Evolutionary conservation across 2,888 invertebrate species (phyloP), one percentile per base, ranked within the genome.

Genomic region (Agapetus fuscipes): DNA sequence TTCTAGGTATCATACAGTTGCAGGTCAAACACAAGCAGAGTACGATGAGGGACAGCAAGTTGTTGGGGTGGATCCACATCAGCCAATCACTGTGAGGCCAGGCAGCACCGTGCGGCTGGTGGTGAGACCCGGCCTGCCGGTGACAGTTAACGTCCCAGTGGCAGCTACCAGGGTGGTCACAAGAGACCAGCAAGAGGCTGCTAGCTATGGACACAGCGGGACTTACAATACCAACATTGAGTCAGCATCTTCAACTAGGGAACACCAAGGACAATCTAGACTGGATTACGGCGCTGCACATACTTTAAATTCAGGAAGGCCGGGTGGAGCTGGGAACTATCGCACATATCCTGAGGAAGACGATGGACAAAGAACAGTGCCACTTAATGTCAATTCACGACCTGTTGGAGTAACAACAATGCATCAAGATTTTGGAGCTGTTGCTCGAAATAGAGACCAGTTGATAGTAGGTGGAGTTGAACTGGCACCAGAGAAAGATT

Each of bases 401-500:
- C 15, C 29, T 7, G 26, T 28, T 3, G 28, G 17, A 7, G 4
- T 37, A 9, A n/a, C 33, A 9, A 7, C 12, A 11, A 27, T 20
- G 5, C 4, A 20, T 20, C 20, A 26, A 16, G 32, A 35, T 31
- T 25, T 43, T 15, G 39, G 36, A 28, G 17, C 29, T 11, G 32
- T 30, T 10, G 43, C 43, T 2, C 40, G 30, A 20, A 44, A 43
- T 12, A 35, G 40, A n/a, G 37, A 38, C 17, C 34, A 26, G 12
- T 17, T 43, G 9, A 5, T 37, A 17, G 25, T 30, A 7, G 41
- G 27, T 2, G 38, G 30, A 24, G 17, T 36, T 9, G 44, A 32
- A 29, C 61, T 66, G 47, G 46, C 61, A 11, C 58, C 59, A 37
- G 63, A 64, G 30, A 60, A 62, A 41, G 44, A 52, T 12, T 52